Evolutionary conservation across 1,140 invertebrate genomes (phyloP), one percentile per base, ranked within the genome.

Genomic region (Steinernema khuongi): DNA sequence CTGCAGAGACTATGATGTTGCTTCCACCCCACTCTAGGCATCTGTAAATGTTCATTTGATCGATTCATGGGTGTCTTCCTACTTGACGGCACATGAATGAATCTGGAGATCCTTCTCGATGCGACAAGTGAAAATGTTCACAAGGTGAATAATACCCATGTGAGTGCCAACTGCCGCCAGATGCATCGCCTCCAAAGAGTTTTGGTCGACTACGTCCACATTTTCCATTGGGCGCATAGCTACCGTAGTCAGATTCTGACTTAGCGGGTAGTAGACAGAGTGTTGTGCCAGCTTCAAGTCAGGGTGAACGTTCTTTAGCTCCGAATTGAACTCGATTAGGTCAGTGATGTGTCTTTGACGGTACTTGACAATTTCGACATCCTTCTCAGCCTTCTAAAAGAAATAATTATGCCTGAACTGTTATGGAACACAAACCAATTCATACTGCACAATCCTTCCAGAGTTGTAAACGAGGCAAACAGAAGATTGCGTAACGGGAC

Each of bases 11-110:
- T 1, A 78, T 28, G 1, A 67, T 69, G 71, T 78, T 73, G 18
- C 71, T 66, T 4, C 77, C 77, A 17, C 76, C 77, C 77, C 77
- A 78, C 74, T 78, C 77, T 4, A 78, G 50, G 41, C 72, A 73
- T 43, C 75, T 76, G 67, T 28, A 72, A 44, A 71, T 26, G 1
- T 67, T 18, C 14, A 18, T 70, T 72, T 22, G 26, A 22, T 43
- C 19, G 22, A 29, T 76, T 19, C n/a, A 26, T 11, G 11, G 26
- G 17, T 0, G 28, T 7, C n/a, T 72, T 72, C 70, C 32, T n/a
- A 76, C 75, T 75, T 78, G 1, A 78, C 68, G 22, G 77, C 50
- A 60, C 69, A 78, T 0, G 76, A 31, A 36, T 78, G 77, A n/a
- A 78, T 75, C 29, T 76, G 67, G 29, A 78, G 74, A 17, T 78